Percentiles rank a stretch among this genome's conserved stretches.
phyloP scores from a whole-genome alignment of 2,888 invertebrate species.

The Petrolisthes manimaculis region DNA sequence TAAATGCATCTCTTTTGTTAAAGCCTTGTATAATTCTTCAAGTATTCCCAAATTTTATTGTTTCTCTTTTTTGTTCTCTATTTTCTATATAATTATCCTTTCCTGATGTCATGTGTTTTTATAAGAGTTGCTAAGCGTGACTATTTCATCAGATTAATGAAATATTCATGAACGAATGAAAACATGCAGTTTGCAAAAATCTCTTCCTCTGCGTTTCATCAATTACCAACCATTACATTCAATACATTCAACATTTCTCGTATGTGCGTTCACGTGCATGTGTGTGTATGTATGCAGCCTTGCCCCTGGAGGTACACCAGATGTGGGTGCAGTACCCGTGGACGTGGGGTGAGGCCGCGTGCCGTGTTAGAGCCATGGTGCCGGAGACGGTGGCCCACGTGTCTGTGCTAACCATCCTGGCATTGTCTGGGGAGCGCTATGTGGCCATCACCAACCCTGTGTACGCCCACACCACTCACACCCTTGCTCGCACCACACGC shows the following conservation, averaged over 20 bases:
- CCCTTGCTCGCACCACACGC: conserved; percentile 47
- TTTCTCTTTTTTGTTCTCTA: too few species aligned
- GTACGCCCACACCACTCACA: conserved; percentile 53
- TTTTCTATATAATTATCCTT: too few species aligned
- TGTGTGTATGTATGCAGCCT: conserved; percentile 28
- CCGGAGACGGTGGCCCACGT: conserved; percentile 52
- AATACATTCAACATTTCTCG: background rate
- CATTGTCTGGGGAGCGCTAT: conserved; percentile 56
- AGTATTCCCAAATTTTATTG: too few species aligned
- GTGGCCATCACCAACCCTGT: conserved; percentile 62
- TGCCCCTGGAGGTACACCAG: conserved; percentile 52
- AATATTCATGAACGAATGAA: too few species aligned
- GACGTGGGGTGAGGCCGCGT: conserved; percentile 47
- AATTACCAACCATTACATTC: background rate
- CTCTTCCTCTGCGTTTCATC: too few species aligned
- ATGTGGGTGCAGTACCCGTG: conserved; percentile 61
- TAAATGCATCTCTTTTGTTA: too few species aligned
- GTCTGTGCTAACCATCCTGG: conserved; percentile 57
- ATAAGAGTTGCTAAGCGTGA: too few species aligned
- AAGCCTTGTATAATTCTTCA: too few species aligned
- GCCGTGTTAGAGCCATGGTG: conserved; percentile 49
- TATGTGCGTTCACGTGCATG: background rate
- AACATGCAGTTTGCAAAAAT: too few species aligned
- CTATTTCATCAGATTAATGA: too few species aligned
- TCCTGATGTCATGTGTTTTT: too few species aligned